Percentiles rank a stretch among this genome's conserved stretches.
Evolutionary conservation across 1,140 invertebrate genomes (phyloP).

Genomic region (Drosophila dunni): DNA sequence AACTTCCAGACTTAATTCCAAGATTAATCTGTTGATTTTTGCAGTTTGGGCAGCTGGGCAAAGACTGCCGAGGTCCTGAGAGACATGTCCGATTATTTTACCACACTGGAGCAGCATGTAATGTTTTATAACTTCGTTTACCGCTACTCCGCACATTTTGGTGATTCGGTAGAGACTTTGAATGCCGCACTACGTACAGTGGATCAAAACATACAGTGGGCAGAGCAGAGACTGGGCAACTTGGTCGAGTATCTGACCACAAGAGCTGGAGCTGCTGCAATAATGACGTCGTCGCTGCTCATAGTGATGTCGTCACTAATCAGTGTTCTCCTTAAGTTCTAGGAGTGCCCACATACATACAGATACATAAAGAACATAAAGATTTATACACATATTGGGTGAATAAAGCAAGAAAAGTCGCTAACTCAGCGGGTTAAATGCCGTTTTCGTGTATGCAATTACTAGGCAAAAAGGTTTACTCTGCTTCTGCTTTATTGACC

Average conservation of each 20-base stretch:
- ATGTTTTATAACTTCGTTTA: conserved; percentile 22
- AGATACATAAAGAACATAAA: conserved; percentile 2
- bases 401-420: conserved; percentile 45
- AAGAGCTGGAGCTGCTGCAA: conserved; percentile 21
- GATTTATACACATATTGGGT: conserved; percentile 36
- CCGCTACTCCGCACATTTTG: conserved; percentile 18
- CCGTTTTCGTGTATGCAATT: conserved; percentile 76
- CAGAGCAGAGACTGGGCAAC: conserved; percentile 31
- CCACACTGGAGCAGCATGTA: conserved; percentile 69
- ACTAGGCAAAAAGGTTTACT: conserved; percentile 76
- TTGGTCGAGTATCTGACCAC: conserved; percentile 23
- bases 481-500: conserved; percentile 64
- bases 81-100: conserved; percentile 84
- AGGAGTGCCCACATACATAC: background rate
- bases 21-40: conserved; percentile 48
- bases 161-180: conserved; percentile 17
- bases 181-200: conserved; percentile 24
- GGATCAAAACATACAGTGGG: conserved; percentile 45
- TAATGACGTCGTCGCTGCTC: conserved; percentile 1
- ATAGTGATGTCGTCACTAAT: conserved; percentile 14
- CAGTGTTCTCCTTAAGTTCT: conserved; percentile 41
- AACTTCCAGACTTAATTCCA: conserved; percentile 36
- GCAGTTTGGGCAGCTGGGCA: conserved; percentile 76
- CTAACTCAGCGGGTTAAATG: conserved; percentile 68
- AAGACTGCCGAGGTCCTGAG: conserved; percentile 81